A percentile compares a stretch with the other conserved stretches of the same genome.
Evolutionary conservation across 2,113 vertebrate genomes (phyloP).

Genomic region (Caretta caretta): DNA sequence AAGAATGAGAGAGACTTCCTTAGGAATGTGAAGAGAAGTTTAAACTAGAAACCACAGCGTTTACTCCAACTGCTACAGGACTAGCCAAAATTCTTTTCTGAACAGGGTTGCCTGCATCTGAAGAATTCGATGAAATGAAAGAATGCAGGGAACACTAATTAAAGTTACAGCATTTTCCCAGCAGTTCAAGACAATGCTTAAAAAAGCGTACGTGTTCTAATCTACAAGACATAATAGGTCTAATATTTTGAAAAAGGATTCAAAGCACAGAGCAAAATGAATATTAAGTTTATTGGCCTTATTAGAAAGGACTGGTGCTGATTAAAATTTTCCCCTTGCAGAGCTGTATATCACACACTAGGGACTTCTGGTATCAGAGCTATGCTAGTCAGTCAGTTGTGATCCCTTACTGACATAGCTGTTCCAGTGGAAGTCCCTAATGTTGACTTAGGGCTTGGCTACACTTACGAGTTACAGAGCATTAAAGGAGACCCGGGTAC

Average conservation of each 20-base stretch:
- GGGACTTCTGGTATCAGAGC: background rate
- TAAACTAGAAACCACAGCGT: slow-evolving; percentile 28
- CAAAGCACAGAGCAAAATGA: background rate
- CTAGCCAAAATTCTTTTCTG: background rate
- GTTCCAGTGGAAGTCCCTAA: background rate
- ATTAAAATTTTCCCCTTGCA: background rate
- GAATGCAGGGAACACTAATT: background rate
- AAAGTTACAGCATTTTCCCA: background rate
- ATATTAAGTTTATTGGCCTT: background rate
- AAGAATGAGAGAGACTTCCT: slow-evolving; percentile 27
- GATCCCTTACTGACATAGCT: background rate
- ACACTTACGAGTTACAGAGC: too few species aligned
- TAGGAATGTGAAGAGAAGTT: background rate
- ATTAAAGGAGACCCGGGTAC: too few species aligned
- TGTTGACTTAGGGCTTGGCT: background rate
- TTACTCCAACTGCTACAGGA: background rate
- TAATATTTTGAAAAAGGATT: background rate
- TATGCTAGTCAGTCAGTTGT: background rate
- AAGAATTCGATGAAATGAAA: background rate
- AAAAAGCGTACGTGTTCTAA: background rate
- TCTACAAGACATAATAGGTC: background rate
- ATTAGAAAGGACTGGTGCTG: background rate
- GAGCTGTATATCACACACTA: background rate
- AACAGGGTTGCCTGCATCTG: background rate
- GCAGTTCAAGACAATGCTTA: background rate